Base-by-base conservation (phyloP, 2,113 vertebrate species). In the Falcunculus frontatus region DNA sequence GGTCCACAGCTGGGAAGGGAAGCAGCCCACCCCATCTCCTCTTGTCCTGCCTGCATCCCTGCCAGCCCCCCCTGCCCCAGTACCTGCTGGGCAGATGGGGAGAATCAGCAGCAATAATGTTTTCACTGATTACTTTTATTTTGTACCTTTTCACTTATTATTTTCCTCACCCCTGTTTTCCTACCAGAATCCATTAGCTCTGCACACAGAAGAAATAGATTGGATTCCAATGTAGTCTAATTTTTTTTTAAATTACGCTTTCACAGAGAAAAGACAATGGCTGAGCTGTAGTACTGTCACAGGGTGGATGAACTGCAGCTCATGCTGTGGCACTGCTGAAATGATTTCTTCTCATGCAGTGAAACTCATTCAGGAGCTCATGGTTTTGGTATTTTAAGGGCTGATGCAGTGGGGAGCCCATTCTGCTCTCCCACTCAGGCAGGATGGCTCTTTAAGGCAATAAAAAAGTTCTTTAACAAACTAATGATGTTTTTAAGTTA, bases 1-100 rank as follows among this genome's bases (percentile, higher is more conserved):
- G 16, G 21, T 74, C 16, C 0, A 0, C 0, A 1, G 5, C 46
- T 33, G 37, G 64, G 27, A 27, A 0, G 5, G 39, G 42, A 52
- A 68, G 32, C 35, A 46, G 52, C 42, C 35, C 2, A 6, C 23
- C 30, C 33, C 46, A 22, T 27, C 55, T 55, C 21, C 44, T 20
- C 22, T 53, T 72, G 84, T 5, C 53, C 53, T 62, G 27, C 20
- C 33, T 67, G 52, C 37, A 44, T 23, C 44, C 46, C 46, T 75
- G 69, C 33, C 47, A 59, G 39, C 23, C 7, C 29, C 23, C 16
- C 10, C 39, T 18, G 15, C 22, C 33, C 29, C 14, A 4, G 26
- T 13, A 30, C 57, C 68, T 26, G 26, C 52, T 50, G 68, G 32
- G 25, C 26, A 37, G 32, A 16, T 2, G 2, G 29, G 18, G 20